A percentile compares a stretch with the other conserved stretches of the same genome.
Evolutionary conservation across 2,113 vertebrate species (phyloP).

Genomic region (Malaclemys terrapin): DNA sequence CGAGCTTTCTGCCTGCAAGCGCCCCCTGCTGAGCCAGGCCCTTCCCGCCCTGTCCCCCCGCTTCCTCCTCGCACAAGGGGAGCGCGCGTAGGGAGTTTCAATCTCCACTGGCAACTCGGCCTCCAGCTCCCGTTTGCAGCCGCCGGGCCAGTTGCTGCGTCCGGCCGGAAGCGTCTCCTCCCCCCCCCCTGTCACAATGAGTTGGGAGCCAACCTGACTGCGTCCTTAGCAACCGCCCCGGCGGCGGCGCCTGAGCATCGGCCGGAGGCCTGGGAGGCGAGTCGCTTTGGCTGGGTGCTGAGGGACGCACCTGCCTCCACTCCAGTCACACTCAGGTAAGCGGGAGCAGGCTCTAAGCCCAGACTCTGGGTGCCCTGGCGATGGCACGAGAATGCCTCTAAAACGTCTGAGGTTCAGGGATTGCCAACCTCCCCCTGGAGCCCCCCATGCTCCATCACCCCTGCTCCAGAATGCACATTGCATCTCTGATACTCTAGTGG

Average conservation of each 20-base stretch:
- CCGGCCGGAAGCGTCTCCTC: not conserved
- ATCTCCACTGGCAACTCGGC: not conserved
- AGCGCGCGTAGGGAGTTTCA: too few relatives aligned
- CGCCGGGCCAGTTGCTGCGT: too few relatives aligned
- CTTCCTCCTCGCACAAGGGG: not conserved
- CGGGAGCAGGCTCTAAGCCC: not conserved
- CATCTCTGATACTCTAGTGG: not conserved
- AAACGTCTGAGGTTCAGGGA: not conserved
- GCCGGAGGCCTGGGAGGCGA: not conserved
- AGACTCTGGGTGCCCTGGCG: not conserved
- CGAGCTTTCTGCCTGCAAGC: not conserved
- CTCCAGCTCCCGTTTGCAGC: too few relatives aligned
- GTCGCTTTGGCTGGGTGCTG: not conserved
- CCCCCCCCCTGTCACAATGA: not conserved
- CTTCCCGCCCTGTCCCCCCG: accelerated
- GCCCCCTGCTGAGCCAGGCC: not conserved
- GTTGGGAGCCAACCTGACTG: not conserved
- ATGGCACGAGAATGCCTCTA: too few relatives aligned
- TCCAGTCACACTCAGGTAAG: not conserved
- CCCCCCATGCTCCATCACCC: not conserved
- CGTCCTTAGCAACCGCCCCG: not conserved
- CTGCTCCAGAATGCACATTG: accelerated
- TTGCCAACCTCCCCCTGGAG: too few relatives aligned
- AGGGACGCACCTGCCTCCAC: not conserved
- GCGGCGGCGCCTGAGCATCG: too few relatives aligned